Evolutionary conservation across 2,113 vertebrate species (phyloP).

Genomic region (Setophaga kirtlandii): DNA sequence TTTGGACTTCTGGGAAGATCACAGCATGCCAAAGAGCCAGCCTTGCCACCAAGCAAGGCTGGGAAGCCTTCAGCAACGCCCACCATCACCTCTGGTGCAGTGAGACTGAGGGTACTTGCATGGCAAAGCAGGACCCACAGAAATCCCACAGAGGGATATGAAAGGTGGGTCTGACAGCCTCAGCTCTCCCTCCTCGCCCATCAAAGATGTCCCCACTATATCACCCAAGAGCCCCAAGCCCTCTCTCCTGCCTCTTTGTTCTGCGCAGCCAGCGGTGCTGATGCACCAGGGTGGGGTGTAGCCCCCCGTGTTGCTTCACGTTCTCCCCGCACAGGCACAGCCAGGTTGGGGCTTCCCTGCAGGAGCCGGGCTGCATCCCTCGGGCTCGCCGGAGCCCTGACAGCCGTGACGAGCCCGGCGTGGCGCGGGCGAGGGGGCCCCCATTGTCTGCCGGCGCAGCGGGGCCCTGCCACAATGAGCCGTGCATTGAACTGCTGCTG

Average conservation of each 20-base stretch:
- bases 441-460: slow-evolving; percentile 37
- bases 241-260: slow-evolving; percentile 11
- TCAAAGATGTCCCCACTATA: not conserved
- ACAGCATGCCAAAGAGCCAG: not conserved
- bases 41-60: not conserved
- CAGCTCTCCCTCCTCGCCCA: not conserved
- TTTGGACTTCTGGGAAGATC: not conserved
- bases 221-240: not conserved
- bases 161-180: not conserved
- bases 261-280: not conserved
- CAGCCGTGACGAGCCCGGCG: slow-evolving; percentile 41
- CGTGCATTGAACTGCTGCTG: slow-evolving; percentile 8
- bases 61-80: not conserved
- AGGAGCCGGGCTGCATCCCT: not conserved
- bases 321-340: not conserved
- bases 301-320: not conserved
- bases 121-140: not conserved
- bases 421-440: slow-evolving; percentile 26
- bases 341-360: not conserved
- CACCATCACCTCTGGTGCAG: not conserved
- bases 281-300: not conserved
- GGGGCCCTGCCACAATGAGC: slow-evolving; percentile 50
- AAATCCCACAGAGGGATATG: rapidly evolving
- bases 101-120: rapidly evolving
- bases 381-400: not conserved